Evolutionary conservation across 2,797 vertebrate species (phyloP).

Genomic region (Chlorospingus flavigularis): DNA sequence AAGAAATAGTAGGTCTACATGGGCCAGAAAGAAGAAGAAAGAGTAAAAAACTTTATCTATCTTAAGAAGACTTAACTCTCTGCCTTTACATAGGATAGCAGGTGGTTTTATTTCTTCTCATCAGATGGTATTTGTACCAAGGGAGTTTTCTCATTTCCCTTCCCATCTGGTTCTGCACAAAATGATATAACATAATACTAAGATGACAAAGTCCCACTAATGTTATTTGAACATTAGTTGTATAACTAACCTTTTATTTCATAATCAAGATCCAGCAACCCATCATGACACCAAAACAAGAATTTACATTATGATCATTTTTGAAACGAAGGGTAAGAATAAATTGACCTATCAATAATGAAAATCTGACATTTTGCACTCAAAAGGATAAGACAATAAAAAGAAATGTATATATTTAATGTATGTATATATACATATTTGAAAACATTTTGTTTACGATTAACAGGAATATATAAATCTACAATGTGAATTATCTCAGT

Average conservation of each 20-base stretch:
- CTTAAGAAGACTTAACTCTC: not conserved
- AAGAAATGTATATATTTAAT: not conserved
- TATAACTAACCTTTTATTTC: not conserved
- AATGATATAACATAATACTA: not conserved
- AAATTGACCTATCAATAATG: not conserved
- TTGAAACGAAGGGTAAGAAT: not conserved
- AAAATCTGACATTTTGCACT: not conserved
- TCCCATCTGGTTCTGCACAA: conserved; percentile 7
- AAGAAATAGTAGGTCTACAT: not conserved
- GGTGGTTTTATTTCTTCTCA: conserved; percentile 52
- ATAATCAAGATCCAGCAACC: not conserved
- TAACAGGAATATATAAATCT: not conserved
- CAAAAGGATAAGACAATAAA: not conserved
- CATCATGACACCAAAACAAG: not conserved
- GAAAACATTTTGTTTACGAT: not conserved
- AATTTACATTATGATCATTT: not conserved
- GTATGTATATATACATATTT: not conserved
- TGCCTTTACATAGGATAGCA: conserved; percentile 12
- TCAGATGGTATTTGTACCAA: conserved; percentile 49
- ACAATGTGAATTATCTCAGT: not conserved
- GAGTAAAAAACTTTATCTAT: not conserved
- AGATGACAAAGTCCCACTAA: conserved; percentile 3
- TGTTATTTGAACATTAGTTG: not conserved
- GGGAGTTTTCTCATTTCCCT: conserved; percentile 37
- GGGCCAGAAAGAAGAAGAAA: not conserved